Evolutionary conservation across 2,113 vertebrate genomes (phyloP), one percentile per base, ranked within the genome.

Genomic region (Mionectes macconnelli): DNA sequence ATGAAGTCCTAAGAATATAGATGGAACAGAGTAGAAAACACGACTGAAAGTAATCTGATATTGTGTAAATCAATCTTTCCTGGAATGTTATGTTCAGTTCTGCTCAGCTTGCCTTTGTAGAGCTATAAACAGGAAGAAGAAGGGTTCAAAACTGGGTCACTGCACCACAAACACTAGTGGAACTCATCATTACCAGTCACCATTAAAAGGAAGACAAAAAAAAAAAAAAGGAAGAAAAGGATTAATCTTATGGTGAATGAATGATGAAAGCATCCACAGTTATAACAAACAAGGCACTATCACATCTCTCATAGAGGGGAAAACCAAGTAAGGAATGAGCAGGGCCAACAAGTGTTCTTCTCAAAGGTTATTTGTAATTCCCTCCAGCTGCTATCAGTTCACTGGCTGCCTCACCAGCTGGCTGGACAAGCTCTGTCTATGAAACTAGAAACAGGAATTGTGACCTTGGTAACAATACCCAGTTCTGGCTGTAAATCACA

Each of bases 41-140:
- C 25, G 63, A 94, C 25, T 77, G 79, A 69, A 86, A 94, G 27
- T 66, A 92, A 80, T 69, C 75, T 88, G 77, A 90, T 90, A 86
- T 35, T 86, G 45, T 88, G 37, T 74, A 93, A 92, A 90, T 93
- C 63, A 86, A 5, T 88, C 67, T 81, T 90, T 94, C 30, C 76
- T 86, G 76, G 50, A 69, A 89, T 74, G 25, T 19, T 84, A 17
- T 5, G 3, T 53, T 93, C 74, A 73, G 7, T 87, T 85, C 75
- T 92, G 59, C 56, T 84, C 50, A 69, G 47, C 49, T 88, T 93
- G 59, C 68, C 79, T 70, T 72, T 63, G 63, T n/a, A 74, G 79
- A 90, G 47, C 50, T 81, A 70, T 86, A 93, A 97, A 95, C 94
- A 92, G 88, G 92, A 95, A 88, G 49, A 60, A 84, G 59, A 72